Conservation (phyloP, 2,888 invertebrate genomes). For the Operophtera brumata region DNA sequence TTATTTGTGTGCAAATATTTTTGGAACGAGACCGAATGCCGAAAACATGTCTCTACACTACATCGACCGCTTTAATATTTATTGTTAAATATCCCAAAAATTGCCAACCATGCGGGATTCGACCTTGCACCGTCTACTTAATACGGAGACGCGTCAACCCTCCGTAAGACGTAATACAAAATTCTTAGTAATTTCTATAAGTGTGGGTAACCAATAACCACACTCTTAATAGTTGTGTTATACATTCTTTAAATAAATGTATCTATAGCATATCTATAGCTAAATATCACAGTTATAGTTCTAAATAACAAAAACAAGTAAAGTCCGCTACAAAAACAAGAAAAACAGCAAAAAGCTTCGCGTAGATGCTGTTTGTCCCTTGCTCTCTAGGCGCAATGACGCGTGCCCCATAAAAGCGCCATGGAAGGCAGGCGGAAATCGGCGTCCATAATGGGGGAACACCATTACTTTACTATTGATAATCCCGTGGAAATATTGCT, state of each 20-base stretch:
- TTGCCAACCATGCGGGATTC: too few species aligned
- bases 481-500: conserved; percentile 75
- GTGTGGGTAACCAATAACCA: too few species aligned
- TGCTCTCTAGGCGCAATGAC: conserved; percentile 64
- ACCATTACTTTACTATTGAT: conserved; percentile 79
- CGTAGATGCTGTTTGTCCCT: conserved; percentile 50
- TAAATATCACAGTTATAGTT: too few species aligned
- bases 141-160: too few species aligned
- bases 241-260: neutral
- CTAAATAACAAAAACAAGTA: conserved; percentile 24
- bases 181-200: too few species aligned
- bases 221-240: neutral
- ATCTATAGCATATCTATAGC: too few species aligned
- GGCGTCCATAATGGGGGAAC: conserved; percentile 77
- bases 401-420: conserved; percentile 76
- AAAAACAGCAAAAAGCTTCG: conserved; percentile 27
- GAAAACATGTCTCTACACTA: neutral
- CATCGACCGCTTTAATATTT: too few species aligned
- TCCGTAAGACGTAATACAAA: too few species aligned
- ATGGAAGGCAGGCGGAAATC: conserved; percentile 71
- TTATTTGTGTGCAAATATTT: too few species aligned
- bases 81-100: too few species aligned
- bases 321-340: conserved; percentile 15
- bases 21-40: neutral
- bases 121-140: too few species aligned